A percentile compares a stretch with the other conserved stretches of the same genome.
Conservation (phyloP, 2,888 invertebrate genomes). For the Drosophila quinaria region DNA sequence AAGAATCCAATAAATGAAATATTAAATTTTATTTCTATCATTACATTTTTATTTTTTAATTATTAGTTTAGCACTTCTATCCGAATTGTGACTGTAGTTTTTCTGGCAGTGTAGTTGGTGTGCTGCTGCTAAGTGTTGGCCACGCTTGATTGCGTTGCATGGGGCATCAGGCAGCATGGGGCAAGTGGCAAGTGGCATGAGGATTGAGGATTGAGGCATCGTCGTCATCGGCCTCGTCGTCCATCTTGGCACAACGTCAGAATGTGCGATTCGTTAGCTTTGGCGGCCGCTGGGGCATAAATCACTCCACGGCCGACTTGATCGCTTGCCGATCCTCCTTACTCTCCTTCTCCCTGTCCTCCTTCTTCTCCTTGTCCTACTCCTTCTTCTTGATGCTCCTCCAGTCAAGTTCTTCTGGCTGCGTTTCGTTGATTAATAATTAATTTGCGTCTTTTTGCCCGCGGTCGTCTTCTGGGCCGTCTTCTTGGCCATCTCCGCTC, state of each 20-base stretch:
- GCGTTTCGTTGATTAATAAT: constrained; percentile 85
- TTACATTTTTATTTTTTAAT: no score
- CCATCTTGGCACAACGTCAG: constrained; percentile 80
- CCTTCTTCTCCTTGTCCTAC: neutral
- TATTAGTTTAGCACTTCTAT: neutral
- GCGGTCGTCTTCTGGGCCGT: constrained; percentile 46
- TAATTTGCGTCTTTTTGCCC: constrained; percentile 83
- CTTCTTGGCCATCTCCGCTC: constrained; percentile 43
- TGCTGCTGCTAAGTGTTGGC: constrained; percentile 48
- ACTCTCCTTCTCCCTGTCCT: constrained; percentile 23
- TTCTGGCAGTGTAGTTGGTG: constrained; percentile 34
- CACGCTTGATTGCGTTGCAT: constrained; percentile 68
- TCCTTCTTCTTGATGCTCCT: constrained; percentile 17
- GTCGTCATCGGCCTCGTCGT: constrained; percentile 67
- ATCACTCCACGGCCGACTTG: constrained; percentile 66
- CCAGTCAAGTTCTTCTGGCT: constrained; percentile 42
- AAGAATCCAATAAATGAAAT: no score
- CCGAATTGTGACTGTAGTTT: neutral
- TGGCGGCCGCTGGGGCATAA: constrained; percentile 74
- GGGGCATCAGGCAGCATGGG: constrained; percentile 29
- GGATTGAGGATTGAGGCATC: constrained; percentile 19
- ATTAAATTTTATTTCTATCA: no score
- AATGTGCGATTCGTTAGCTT: constrained; percentile 76
- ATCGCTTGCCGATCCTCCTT: constrained; percentile 53
- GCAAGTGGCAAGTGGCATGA: constrained; percentile 23